Evolutionary conservation across 2,888 invertebrate genomes (phyloP).

Genomic region (Argyra leucocephala): DNA sequence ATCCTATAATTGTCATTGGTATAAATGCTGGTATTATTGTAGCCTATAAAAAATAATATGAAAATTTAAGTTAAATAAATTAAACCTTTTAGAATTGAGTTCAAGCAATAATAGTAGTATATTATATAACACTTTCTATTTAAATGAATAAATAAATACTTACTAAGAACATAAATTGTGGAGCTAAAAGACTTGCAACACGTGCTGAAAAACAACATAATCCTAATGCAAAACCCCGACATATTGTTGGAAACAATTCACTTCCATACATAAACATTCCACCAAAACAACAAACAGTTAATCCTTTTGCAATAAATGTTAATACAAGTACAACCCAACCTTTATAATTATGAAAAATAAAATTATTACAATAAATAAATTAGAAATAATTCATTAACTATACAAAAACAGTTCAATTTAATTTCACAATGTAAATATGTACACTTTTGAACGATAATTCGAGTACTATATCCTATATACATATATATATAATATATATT

Average conservation of each 20-base stretch:
- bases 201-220: constrained; percentile 45
- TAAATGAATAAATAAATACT: not conserved
- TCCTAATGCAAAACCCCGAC: constrained; percentile 41
- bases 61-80: too few relatives aligned
- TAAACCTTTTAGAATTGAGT: too few relatives aligned
- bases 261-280: constrained; percentile 40
- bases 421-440: too few relatives aligned
- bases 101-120: too few relatives aligned
- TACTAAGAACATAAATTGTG: constrained; percentile 38
- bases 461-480: too few relatives aligned
- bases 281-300: constrained; percentile 44
- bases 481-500: too few relatives aligned
- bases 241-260: constrained; percentile 41
- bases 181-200: constrained; percentile 44
- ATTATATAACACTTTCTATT: too few relatives aligned
- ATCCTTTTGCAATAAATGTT: constrained; percentile 41
- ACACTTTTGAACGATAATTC: too few relatives aligned
- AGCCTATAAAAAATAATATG: not conserved
- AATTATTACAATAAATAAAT: not conserved
- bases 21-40: constrained; percentile 19
- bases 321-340: constrained; percentile 27
- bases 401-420: too few relatives aligned
- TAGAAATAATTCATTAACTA: too few relatives aligned
- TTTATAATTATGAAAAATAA: constrained; percentile 14
- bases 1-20: constrained; percentile 22